A percentile compares a stretch with the other conserved stretches of the same genome.
Evolutionary conservation across 2,888 invertebrate species (phyloP).

Genomic region (Chloroclysta siterata): DNA sequence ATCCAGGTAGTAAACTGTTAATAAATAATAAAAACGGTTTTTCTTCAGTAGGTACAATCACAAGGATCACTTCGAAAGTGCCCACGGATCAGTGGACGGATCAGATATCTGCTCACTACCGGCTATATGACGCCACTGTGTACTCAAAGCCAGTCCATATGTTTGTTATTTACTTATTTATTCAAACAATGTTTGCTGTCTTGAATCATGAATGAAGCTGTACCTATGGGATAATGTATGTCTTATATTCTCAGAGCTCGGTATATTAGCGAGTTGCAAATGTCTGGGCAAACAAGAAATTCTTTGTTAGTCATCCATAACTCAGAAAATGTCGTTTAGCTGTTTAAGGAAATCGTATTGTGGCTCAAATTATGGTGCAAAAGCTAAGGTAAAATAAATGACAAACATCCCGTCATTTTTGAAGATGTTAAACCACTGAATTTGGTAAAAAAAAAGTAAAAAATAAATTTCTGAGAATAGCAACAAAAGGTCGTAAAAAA

Average conservation of each 20-base stretch:
- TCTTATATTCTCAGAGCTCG: conserved; percentile 6
- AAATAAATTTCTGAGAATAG: too few species aligned
- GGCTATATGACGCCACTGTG: conserved; percentile 22
- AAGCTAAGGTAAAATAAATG: not conserved
- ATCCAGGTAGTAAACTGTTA: too few species aligned
- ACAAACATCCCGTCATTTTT: too few species aligned
- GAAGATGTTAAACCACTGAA: too few species aligned
- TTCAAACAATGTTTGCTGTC: conserved; percentile 29
- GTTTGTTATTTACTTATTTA: conserved; percentile 27
- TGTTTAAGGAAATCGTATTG: conserved; percentile 8
- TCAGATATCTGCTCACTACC: not conserved
- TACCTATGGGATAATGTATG: conserved; percentile 7
- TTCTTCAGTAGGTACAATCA: too few species aligned
- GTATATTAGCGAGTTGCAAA: conserved; percentile 22
- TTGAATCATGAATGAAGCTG: conserved; percentile 32
- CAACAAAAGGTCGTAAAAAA: too few species aligned
- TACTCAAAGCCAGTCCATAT: conserved; percentile 22
- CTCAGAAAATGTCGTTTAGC: conserved; percentile 4
- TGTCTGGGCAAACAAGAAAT: conserved; percentile 11
- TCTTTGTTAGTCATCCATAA: conserved; percentile 20
- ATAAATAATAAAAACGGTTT: too few species aligned
- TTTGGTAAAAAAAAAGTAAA: too few species aligned
- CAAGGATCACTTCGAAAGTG: too few species aligned
- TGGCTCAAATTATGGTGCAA: not conserved
- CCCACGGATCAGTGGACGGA: too few species aligned